These are phyloP conservation scores for Drosophila simulans DNA, from an alignment of 1,140 invertebrate genomes.

Conservation along the genomic window DNA sequence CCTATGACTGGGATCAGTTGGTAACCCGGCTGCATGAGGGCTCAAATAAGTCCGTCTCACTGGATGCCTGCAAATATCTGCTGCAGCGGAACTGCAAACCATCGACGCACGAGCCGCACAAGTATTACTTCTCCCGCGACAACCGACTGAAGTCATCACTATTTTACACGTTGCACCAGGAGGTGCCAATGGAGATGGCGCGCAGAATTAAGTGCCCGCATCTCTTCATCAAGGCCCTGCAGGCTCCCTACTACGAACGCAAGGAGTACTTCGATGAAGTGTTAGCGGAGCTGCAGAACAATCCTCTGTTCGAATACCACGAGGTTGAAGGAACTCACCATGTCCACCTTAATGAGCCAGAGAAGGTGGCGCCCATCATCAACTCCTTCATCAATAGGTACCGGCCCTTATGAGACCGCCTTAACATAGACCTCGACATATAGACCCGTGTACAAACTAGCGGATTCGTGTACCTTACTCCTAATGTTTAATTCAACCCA, in stretches of 20 bases:
- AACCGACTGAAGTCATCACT: conserved; percentile 85
- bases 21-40: conserved; percentile 85
- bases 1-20: conserved; percentile 87
- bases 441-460: conserved; percentile 22
- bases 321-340: conserved; percentile 90
- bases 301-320: conserved; percentile 87
- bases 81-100: conserved; percentile 86
- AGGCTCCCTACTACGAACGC: conserved; percentile 86
- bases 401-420: conserved; percentile 50
- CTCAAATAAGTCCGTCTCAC: conserved; percentile 85
- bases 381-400: conserved; percentile 87
- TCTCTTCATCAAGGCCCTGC: conserved; percentile 87
- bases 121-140: conserved; percentile 88
- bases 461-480: conserved; percentile 1
- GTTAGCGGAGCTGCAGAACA: conserved; percentile 86
- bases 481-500: conserved; percentile 3
- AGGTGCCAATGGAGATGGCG: conserved; percentile 85
- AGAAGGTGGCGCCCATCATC: conserved; percentile 86
- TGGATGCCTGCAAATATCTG: conserved; percentile 86
- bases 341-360: conserved; percentile 89
- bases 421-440: not conserved
- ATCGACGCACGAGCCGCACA: conserved; percentile 86
- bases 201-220: conserved; percentile 86
- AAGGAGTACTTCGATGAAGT: conserved; percentile 86
- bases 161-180: conserved; percentile 85